phyloP scores from a whole-genome alignment of 2,797 vertebrate genomes.

The Sebastiscus albofasciatus region DNA sequence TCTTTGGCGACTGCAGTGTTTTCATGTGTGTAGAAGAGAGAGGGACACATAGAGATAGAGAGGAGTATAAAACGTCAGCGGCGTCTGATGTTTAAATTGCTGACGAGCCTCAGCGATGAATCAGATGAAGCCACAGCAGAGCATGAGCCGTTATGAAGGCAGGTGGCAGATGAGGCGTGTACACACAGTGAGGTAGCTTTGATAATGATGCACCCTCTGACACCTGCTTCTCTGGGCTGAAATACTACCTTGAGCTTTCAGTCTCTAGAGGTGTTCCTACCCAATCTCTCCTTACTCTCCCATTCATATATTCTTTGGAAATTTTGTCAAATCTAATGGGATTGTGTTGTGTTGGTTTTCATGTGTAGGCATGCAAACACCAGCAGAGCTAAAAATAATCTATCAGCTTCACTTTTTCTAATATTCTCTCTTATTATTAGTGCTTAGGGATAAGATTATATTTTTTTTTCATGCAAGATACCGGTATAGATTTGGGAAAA shows the following conservation, averaged over 20 bases:
- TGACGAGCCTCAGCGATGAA: constrained; percentile 7
- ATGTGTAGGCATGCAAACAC: neutral
- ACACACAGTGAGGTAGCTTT: constrained; percentile 16
- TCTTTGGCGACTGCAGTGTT: neutral
- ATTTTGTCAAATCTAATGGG: neutral
- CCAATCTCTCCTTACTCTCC: neutral
- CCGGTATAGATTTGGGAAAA: neutral
- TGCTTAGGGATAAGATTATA: neutral
- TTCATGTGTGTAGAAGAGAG: neutral
- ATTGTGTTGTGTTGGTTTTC: neutral
- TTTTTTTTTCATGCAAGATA: neutral
- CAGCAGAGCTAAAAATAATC: neutral
- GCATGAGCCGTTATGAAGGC: neutral
- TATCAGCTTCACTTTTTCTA: neutral
- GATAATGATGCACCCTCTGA: constrained; percentile 23
- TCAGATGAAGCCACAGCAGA: constrained; percentile 16
- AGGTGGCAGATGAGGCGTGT: constrained; percentile 15
- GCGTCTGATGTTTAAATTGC: constrained; percentile 2
- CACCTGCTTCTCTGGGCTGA: constrained; percentile 11
- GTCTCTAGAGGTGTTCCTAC: neutral
- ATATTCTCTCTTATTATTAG: neutral
- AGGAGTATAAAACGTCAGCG: neutral
- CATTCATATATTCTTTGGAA: neutral
- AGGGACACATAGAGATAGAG: neutral
- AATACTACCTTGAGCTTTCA: neutral